Conservation (phyloP, 2,113 vertebrate species). For the Thermophis baileyi region DNA sequence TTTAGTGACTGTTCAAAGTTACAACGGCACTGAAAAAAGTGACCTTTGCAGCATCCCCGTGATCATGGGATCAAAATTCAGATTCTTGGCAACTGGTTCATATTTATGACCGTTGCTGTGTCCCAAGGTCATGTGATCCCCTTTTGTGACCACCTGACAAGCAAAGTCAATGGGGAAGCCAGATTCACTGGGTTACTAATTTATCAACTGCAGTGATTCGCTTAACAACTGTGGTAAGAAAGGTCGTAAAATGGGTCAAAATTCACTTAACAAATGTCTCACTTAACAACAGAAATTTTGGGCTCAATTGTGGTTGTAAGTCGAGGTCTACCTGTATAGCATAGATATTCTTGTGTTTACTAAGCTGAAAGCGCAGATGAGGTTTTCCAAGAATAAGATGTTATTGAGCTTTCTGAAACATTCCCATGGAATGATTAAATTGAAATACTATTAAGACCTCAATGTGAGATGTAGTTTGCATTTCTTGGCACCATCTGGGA, state of each 20-base stretch:
- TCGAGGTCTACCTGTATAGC: not conserved
- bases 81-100: not conserved
- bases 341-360: slow-evolving; percentile 18
- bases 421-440: not conserved
- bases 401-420: not conserved
- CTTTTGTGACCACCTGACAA: not conserved
- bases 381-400: slow-evolving; percentile 33
- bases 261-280: not conserved
- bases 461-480: slow-evolving; percentile 31
- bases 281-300: not conserved
- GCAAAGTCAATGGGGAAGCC: not conserved
- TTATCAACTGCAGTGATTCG: not conserved
- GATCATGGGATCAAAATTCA: not conserved
- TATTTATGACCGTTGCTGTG: not conserved
- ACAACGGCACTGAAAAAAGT: not conserved
- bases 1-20: not conserved
- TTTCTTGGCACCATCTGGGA: slow-evolving; percentile 32
- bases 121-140: not conserved
- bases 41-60: not conserved
- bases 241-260: not conserved
- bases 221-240: slow-evolving; percentile 18
- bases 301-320: not conserved
- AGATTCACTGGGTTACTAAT: not conserved
- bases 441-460: slow-evolving; percentile 25
- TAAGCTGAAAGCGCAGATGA: slow-evolving; percentile 13